Conservation (phyloP, 37 sponge, comb jelly and placozoan genomes). For the Haliclona indistincta region DNA sequence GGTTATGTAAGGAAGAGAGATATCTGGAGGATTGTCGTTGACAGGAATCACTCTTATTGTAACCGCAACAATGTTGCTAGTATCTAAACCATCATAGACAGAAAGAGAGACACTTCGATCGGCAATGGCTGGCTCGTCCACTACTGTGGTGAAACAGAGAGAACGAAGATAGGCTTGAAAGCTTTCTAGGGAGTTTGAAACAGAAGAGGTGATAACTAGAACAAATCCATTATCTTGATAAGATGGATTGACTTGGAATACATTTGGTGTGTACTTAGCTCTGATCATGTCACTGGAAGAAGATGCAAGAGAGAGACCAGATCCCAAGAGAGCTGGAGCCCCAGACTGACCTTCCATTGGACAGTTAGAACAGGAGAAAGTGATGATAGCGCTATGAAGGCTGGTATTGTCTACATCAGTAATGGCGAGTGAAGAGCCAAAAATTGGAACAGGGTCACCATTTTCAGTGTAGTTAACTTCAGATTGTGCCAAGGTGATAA, state of each 20-base stretch:
- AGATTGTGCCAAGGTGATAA: not conserved
- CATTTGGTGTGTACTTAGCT: not conserved
- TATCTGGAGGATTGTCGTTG: conserved; percentile 36
- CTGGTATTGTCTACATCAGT: conserved; percentile 36
- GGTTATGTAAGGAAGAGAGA: conserved; percentile 16
- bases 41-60: conserved; percentile 23
- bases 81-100: conserved; percentile 23
- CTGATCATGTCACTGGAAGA: conserved; percentile 10
- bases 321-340: not conserved
- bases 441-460: conserved; percentile 22
- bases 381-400: conserved; percentile 20
- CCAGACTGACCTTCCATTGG: not conserved
- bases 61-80: conserved; percentile 11
- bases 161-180: conserved; percentile 32
- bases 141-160: conserved; percentile 15
- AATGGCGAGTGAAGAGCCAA: conserved; percentile 12
- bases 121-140: conserved; percentile 21
- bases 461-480: conserved; percentile 28
- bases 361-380: conserved; percentile 25
- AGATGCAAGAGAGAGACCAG: not conserved
- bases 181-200: not conserved
- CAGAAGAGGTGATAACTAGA: not conserved
- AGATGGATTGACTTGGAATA: not conserved
- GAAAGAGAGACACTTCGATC: conserved; percentile 18
- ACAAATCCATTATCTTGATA: not conserved